Percentiles rank a stretch among this genome's conserved stretches.
Conservation (phyloP, 2,113 vertebrate species). For the Coracopsis vasa region DNA sequence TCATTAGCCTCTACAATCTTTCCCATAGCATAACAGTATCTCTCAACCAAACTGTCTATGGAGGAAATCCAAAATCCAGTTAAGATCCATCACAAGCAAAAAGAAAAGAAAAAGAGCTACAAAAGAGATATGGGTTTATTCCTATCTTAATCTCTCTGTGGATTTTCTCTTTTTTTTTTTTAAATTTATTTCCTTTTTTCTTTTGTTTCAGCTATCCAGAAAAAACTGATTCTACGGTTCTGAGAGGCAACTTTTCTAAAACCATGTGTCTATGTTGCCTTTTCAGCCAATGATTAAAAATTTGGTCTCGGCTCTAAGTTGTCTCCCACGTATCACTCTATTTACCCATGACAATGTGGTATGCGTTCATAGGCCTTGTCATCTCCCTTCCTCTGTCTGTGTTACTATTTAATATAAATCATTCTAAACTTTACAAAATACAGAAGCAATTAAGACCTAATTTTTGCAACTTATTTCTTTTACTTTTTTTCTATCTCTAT, state of each 20-base stretch:
- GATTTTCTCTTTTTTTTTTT: neutral
- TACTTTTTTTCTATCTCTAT: neutral
- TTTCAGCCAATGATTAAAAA: neutral
- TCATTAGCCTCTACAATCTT: neutral
- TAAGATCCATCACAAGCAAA: neutral
- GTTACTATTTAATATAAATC: neutral
- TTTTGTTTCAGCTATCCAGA: neutral
- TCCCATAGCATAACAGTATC: neutral
- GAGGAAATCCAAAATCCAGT: neutral
- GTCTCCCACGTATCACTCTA: accelerated
- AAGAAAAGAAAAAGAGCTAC: neutral
- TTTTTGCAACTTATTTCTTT: neutral
- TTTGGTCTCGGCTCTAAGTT: neutral
- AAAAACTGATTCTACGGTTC: neutral
- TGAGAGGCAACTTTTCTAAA: neutral
- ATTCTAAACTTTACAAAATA: neutral
- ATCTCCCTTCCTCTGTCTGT: neutral
- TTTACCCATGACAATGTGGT: neutral
- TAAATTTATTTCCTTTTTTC: neutral
- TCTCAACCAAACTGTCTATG: neutral
- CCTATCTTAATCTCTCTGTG: neutral
- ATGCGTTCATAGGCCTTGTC: neutral
- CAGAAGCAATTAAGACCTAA: neutral
- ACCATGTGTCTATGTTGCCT: neutral
- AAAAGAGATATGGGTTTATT: neutral